phyloP scores from a whole-genome alignment of 2,113 vertebrate species.

The Gopherus flavomarginatus region DNA sequence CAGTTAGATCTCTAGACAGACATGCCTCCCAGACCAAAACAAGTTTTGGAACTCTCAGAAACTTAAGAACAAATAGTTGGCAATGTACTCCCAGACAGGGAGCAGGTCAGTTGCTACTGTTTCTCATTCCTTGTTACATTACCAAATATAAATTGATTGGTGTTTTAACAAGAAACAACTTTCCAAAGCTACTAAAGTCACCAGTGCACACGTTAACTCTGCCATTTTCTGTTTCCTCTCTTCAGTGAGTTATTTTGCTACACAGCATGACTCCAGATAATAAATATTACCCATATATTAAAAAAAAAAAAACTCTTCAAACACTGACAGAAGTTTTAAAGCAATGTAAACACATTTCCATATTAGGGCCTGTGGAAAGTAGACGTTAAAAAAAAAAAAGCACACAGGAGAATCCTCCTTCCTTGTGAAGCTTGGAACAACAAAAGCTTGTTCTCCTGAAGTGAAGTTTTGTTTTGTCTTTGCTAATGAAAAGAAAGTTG shows the following conservation, averaged over 20 bases:
- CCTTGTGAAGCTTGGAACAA: not conserved
- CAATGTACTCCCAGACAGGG: slow-evolving; percentile 39
- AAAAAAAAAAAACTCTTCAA: not conserved
- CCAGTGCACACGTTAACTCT: not conserved
- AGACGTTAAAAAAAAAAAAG: not conserved
- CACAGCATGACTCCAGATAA: accelerated
- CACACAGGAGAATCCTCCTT: not conserved
- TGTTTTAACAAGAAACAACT: too few species aligned
- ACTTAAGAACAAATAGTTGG: slow-evolving; percentile 70
- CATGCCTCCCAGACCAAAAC: slow-evolving; percentile 52
- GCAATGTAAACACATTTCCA: not conserved
- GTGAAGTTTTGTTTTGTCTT: not conserved
- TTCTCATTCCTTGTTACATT: slow-evolving; percentile 53
- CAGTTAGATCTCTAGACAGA: slow-evolving; percentile 23
- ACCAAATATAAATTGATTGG: slow-evolving; percentile 50
- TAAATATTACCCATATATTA: not conserved
- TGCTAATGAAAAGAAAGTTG: not conserved
- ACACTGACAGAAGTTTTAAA: not conserved
- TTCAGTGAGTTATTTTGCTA: not conserved
- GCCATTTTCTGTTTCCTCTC: not conserved
- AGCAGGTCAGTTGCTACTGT: slow-evolving; percentile 71
- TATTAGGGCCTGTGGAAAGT: slow-evolving; percentile 10
- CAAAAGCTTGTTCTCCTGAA: not conserved
- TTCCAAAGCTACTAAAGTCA: slow-evolving; percentile 11
- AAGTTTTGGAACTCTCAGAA: slow-evolving; percentile 51